Percentiles rank a stretch among this genome's conserved stretches.
Conservation (phyloP, 2,797 vertebrate genomes). For the Cirrhinus mrigala region DNA sequence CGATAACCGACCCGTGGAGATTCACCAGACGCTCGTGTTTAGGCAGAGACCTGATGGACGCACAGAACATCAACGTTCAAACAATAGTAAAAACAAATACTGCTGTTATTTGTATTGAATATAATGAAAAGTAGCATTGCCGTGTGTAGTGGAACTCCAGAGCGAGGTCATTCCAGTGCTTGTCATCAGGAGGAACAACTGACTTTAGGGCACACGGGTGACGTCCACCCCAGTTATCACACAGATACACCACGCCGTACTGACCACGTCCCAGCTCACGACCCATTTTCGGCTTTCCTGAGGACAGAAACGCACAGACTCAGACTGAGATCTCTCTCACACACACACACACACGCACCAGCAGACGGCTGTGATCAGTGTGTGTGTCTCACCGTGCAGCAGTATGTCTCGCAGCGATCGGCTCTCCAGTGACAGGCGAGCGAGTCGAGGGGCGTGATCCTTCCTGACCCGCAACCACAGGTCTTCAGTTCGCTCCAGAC, state of each 20-base stretch:
- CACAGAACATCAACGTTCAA: background rate
- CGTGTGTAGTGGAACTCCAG: constrained; percentile 98
- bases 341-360: background rate
- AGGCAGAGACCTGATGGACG: constrained; percentile 85
- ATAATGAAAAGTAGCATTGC: too few relatives aligned
- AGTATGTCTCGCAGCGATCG: constrained; percentile 93
- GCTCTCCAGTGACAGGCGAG: constrained; percentile 94
- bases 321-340: background rate
- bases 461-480: constrained; percentile 96
- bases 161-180: constrained; percentile 98
- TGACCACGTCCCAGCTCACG: constrained; percentile 95
- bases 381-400: constrained; percentile 83
- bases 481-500: constrained; percentile 95
- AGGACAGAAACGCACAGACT: background rate
- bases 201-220: constrained; percentile 96
- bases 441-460: constrained; percentile 93
- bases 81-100: background rate
- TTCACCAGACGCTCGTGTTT: constrained; percentile 93
- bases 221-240: constrained; percentile 93
- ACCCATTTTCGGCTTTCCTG: constrained; percentile 94
- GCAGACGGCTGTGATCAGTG: background rate
- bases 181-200: constrained; percentile 96
- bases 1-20: constrained; percentile 96
- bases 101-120: background rate
- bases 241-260: constrained; percentile 96